Percentiles rank a stretch among this genome's conserved stretches.
These are phyloP conservation scores for Smutsia gigantea DNA, from an alignment of 2,797 vertebrate genomes.

Conservation along the genomic window DNA sequence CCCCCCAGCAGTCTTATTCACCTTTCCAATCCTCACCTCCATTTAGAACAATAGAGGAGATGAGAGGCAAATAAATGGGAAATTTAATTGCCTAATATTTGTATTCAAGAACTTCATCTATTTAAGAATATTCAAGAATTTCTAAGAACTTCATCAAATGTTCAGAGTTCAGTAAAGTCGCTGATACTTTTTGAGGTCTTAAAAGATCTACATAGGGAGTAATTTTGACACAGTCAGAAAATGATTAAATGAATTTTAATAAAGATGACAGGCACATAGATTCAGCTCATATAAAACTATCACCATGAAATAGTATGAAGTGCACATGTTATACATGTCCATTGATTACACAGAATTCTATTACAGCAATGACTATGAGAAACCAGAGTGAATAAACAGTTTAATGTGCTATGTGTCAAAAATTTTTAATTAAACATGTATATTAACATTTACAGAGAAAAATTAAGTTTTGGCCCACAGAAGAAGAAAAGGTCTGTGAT, in stretches of 20 bases:
- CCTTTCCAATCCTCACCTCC: neutral
- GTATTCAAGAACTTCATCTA: neutral
- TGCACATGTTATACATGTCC: neutral
- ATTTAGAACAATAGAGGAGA: slow-evolving; percentile 23
- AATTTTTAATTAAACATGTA: neutral
- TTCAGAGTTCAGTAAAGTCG: slow-evolving; percentile 31
- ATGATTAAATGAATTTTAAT: slow-evolving; percentile 24
- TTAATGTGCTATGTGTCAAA: neutral
- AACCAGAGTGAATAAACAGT: neutral
- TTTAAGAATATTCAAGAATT: too few species aligned
- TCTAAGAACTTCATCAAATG: neutral
- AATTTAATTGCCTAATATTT: neutral
- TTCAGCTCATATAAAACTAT: neutral
- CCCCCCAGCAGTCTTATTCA: neutral
- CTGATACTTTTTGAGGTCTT: neutral
- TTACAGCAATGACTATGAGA: neutral
- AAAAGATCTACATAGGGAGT: slow-evolving; percentile 14
- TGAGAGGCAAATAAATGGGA: slow-evolving; percentile 35
- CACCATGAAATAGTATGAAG: slow-evolving; percentile 14
- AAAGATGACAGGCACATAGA: neutral
- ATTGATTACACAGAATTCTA: slow-evolving; percentile 5
- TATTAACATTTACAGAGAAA: slow-evolving; percentile 47
- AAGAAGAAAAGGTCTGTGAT: neutral
- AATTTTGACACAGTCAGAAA: neutral
- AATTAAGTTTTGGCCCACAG: slow-evolving; percentile 20